Conservation (phyloP, 2,888 invertebrate genomes). For the Thereva nobilitata region DNA sequence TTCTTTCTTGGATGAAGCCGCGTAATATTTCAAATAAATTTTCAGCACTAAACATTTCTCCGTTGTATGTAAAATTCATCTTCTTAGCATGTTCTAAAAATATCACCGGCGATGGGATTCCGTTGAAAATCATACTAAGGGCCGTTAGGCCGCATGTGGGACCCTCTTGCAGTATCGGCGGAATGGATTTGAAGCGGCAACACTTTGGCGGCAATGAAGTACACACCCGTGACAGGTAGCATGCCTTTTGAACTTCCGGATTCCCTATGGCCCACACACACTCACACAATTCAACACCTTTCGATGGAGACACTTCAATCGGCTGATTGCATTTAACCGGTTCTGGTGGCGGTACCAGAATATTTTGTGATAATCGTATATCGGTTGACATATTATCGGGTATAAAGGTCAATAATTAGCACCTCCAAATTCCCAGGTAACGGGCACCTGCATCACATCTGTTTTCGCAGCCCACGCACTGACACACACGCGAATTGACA, state of each 20-base stretch:
- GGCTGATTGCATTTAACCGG: not conserved
- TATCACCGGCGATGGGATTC: conserved; percentile 62
- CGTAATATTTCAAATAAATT: conserved; percentile 64
- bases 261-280: conserved; percentile 64
- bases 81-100: conserved; percentile 67
- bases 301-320: not conserved
- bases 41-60: conserved; percentile 85
- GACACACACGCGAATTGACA: too few species aligned
- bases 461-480: too few species aligned
- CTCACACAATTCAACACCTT: conserved; percentile 49
- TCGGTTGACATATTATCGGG: too few species aligned
- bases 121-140: conserved; percentile 74
- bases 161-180: conserved; percentile 56
- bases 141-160: conserved; percentile 90
- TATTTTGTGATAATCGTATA: not conserved
- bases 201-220: conserved; percentile 60
- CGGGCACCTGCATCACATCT: too few species aligned
- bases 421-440: too few species aligned
- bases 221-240: conserved; percentile 63
- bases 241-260: conserved; percentile 64
- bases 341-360: not conserved
- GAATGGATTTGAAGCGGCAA: conserved; percentile 58
- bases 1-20: conserved; percentile 42
- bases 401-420: too few species aligned
- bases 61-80: conserved; percentile 74